Percentiles rank a stretch among this genome's conserved stretches.
Conservation (phyloP, 92 coral and sea anemone genomes). For the Blastomussa wellsi region DNA sequence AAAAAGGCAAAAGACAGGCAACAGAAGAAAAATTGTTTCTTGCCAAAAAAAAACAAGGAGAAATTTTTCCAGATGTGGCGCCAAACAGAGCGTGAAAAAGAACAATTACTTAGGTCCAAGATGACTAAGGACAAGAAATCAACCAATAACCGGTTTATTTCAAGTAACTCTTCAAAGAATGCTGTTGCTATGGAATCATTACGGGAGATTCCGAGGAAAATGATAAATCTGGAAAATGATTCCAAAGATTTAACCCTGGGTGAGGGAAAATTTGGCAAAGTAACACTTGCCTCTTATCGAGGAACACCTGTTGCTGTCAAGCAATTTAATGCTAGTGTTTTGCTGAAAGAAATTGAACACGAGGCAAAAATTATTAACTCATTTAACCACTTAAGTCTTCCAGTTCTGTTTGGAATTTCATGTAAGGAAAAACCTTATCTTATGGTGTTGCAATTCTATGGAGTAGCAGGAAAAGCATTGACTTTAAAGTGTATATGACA, state of each 20-base stretch:
- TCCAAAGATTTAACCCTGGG: constrained; percentile 17
- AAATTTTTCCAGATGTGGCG: constrained; percentile 20
- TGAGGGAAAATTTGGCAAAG: constrained; percentile 12
- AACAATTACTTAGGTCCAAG: constrained; percentile 1
- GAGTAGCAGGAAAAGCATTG: constrained; percentile 13
- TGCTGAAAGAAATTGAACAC: constrained; percentile 17
- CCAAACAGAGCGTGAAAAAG: constrained; percentile 26
- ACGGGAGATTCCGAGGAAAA: background rate
- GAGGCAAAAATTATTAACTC: constrained; percentile 33
- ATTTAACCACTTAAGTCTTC: constrained; percentile 28
- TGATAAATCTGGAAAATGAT: background rate
- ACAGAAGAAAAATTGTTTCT: constrained; percentile 14
- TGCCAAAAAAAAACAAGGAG: constrained; percentile 11
- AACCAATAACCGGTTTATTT: background rate
- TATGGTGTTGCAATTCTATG: constrained; percentile 1
- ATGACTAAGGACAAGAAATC: constrained; percentile 8
- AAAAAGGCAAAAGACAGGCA: constrained; percentile 16
- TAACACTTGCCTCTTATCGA: constrained; percentile 12
- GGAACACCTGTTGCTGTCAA: constrained; percentile 33
- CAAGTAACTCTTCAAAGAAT: background rate
- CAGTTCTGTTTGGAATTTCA: constrained; percentile 15
- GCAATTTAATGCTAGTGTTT: constrained; percentile 19
- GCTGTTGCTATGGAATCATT: background rate
- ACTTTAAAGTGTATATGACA: no score
- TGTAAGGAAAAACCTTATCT: constrained; percentile 11